phyloP scores from a whole-genome alignment of 1,140 invertebrate species.

The Drosophila pandora region DNA sequence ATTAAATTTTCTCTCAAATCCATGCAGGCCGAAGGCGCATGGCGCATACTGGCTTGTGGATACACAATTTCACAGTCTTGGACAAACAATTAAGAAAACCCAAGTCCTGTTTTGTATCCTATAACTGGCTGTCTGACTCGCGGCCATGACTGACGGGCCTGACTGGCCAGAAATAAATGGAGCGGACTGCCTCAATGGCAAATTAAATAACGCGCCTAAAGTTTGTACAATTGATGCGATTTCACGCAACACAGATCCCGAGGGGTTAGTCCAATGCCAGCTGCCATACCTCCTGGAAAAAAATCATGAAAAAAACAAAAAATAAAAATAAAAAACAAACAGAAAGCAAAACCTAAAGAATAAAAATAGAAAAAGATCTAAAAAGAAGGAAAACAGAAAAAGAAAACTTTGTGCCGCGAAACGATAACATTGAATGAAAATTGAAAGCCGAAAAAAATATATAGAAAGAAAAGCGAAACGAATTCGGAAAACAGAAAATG shows the following conservation, averaged over 20 bases:
- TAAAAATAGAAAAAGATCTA: conserved; percentile 31
- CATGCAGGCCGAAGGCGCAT: conserved; percentile 40
- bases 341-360: conserved; percentile 33
- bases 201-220: conserved; percentile 82
- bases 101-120: conserved; percentile 14
- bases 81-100: conserved; percentile 43
- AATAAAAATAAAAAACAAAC: neutral
- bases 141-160: conserved; percentile 4
- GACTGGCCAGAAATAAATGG: conserved; percentile 69
- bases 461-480: conserved; percentile 55
- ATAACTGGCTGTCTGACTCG: conserved; percentile 1
- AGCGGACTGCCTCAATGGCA: conserved; percentile 78
- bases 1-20: conserved; percentile 64
- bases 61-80: conserved; percentile 24
- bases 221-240: conserved; percentile 81
- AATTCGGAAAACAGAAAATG: conserved; percentile 28
- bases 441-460: conserved; percentile 59
- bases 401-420: conserved; percentile 27
- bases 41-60: conserved; percentile 2
- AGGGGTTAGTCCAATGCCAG: conserved; percentile 38
- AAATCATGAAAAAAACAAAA: conserved; percentile 9
- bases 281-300: conserved; percentile 14
- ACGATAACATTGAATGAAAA: conserved; percentile 58
- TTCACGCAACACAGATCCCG: conserved; percentile 70
- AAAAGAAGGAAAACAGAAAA: conserved; percentile 15